A percentile compares a stretch with the other conserved stretches of the same genome.
Conservation (phyloP, 2,113 vertebrate species). For the Marcusenius ussheri region DNA sequence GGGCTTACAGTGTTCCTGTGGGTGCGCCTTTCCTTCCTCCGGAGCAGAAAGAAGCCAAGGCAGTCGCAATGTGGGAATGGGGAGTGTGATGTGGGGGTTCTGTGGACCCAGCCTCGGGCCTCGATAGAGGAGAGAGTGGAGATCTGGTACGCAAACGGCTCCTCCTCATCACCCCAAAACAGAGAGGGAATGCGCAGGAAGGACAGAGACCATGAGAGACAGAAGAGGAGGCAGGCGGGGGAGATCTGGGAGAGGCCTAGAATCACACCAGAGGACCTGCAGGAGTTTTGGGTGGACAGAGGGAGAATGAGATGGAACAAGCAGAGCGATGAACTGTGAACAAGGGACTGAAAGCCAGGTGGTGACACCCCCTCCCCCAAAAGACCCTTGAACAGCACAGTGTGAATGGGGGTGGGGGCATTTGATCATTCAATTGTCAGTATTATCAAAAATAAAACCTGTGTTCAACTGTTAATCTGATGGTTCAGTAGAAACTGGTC, state of each 20-base stretch:
- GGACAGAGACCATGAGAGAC: background rate
- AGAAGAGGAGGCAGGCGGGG: background rate
- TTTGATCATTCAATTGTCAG: background rate
- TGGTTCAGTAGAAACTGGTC: background rate
- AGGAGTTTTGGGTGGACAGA: conserved; percentile 36
- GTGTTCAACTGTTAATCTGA: background rate
- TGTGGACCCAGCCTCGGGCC: conserved; percentile 30
- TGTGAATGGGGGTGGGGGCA: background rate
- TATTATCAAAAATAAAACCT: background rate
- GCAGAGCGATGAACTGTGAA: background rate
- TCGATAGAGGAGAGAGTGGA: conserved; percentile 38
- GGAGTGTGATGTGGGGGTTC: background rate
- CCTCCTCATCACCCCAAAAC: conserved; percentile 13
- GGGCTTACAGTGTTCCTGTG: conserved; percentile 40
- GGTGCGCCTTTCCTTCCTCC: conserved; percentile 32
- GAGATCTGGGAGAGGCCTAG: conserved; percentile 29
- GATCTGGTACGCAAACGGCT: conserved; percentile 42
- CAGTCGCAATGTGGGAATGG: background rate
- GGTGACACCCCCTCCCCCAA: background rate
- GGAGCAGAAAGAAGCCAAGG: background rate
- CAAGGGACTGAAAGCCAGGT: background rate
- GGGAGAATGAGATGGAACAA: background rate
- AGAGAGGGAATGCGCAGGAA: background rate
- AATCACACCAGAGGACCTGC: conserved; percentile 37
- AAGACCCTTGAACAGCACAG: background rate